Base-by-base conservation (phyloP, 2,113 vertebrate species). In the Festucalex cinctus region DNA sequence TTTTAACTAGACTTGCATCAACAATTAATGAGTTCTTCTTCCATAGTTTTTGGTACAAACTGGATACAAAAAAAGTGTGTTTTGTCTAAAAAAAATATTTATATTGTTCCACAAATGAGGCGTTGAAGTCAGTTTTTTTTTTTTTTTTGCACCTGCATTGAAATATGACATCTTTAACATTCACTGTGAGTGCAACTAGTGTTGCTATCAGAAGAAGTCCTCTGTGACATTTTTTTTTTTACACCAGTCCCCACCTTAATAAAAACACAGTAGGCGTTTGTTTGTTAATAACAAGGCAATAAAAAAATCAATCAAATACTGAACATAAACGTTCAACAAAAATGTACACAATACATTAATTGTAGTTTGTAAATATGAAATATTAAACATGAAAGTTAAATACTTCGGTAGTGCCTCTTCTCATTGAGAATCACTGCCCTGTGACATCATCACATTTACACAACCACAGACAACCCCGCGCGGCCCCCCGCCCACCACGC, bases 401-500 rank as follows among this genome's bases (percentile, higher is more conserved):
- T 19, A 17, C 48, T 51, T 20, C 2, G 20, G 9, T 8, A 49
- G 20, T 20, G 16, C 16, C 19, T 49, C 20, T 49, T 19, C 16
- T 46, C 44, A 19, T 6, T 19, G 17, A 19, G 44, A 46, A 17
- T 44, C 13, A 44, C 5, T 44, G 3, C 46, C 3, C 16, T 3
- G 19, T 36, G 28, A 36, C 57, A 37, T 37, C 57, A 59, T 59
- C 19, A 36, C 19, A 41, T 76, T 73, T 76, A 88, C 35, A 79
- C 71, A 68, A 71, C 71, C 77, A 86, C 10, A 5, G 85, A 77
- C 9, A 76, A 71, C 17, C 89, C 85, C 64, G 92, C 71, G 61
- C 72, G 87, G 35, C 84, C 77, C 36, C 95, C 89, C 51, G 76
- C 70, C n/a, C 97, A 92, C 86, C 92, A 94, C 77, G 95, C 2